Percentiles rank a stretch among this genome's conserved stretches.
Evolutionary conservation across 1,140 invertebrate genomes (phyloP).

Genomic region (Eciton burchellii): DNA sequence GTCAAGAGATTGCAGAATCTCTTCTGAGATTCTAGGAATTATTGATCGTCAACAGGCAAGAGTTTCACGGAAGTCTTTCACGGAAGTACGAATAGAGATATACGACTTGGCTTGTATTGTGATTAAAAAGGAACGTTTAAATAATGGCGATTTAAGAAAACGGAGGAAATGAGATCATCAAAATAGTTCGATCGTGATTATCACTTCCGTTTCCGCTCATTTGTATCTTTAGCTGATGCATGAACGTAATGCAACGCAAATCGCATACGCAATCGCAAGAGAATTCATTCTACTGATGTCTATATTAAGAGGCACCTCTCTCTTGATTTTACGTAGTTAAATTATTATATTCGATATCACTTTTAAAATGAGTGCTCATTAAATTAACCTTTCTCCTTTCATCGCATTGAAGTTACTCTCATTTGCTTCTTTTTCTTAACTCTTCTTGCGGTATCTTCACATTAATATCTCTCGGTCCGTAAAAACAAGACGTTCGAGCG

Average conservation of each 20-base stretch:
- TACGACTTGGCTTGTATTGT: background rate
- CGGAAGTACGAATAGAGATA: background rate
- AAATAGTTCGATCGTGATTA: background rate
- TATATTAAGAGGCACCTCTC: constrained; percentile 1
- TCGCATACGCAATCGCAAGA: background rate
- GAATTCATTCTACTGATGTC: background rate
- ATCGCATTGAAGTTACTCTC: constrained; percentile 8
- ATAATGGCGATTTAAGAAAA: background rate
- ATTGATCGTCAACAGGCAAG: background rate
- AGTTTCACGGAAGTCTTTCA: background rate
- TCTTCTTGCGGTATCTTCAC: background rate
- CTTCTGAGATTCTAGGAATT: background rate
- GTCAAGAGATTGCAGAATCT: background rate
- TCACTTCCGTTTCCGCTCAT: background rate
- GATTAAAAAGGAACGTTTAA: background rate
- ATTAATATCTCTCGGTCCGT: background rate
- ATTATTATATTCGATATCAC: constrained; percentile 1
- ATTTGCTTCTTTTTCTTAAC: background rate
- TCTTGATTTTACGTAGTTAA: background rate
- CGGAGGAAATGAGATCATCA: background rate
- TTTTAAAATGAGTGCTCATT: constrained; percentile 29
- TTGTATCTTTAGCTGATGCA: too few relatives aligned
- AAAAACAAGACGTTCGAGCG: constrained; percentile 27
- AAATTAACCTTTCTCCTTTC: constrained; percentile 20
- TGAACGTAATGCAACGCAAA: too few relatives aligned